A percentile compares a stretch with the other conserved stretches of the same genome.
phyloP scores from a whole-genome alignment of 2,797 vertebrate species.

The Sebastes miniatus region DNA sequence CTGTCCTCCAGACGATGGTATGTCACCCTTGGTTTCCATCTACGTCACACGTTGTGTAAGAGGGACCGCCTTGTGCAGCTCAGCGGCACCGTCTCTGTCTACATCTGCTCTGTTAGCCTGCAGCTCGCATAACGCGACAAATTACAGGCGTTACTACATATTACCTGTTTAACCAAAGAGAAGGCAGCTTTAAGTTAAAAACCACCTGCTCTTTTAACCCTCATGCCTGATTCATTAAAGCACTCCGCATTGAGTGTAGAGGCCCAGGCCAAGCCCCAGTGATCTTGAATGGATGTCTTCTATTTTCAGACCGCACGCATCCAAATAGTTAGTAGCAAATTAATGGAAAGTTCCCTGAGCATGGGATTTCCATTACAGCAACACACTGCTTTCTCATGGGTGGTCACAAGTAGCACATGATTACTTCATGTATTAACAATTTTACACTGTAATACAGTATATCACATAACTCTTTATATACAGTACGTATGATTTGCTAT shows the following conservation, averaged over 20 bases:
- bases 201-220: slow-evolving; percentile 12
- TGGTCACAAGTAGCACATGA: background rate
- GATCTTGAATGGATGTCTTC: slow-evolving; percentile 54
- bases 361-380: slow-evolving; percentile 56
- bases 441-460: background rate
- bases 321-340: slow-evolving; percentile 55
- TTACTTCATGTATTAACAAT: background rate
- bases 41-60: slow-evolving; percentile 56
- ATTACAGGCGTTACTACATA: slow-evolving; percentile 12
- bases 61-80: background rate
- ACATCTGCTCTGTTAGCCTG: slow-evolving; percentile 10
- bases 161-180: background rate
- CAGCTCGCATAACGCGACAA: background rate
- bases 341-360: slow-evolving; percentile 63
- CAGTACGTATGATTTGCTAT: background rate
- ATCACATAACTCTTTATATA: background rate
- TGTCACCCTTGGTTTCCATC: slow-evolving; percentile 62
- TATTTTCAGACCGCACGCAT: slow-evolving; percentile 55
- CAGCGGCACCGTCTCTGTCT: slow-evolving; percentile 3
- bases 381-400: slow-evolving; percentile 22
- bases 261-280: slow-evolving; percentile 39
- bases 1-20: slow-evolving; percentile 60
- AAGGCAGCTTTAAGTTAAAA: background rate
- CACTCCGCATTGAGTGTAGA: slow-evolving; percentile 1
- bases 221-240: background rate